A percentile compares a stretch with the other conserved stretches of the same genome.
Evolutionary conservation across 2,113 vertebrate species (phyloP).

Genomic region (Salvelinus alpinus): DNA sequence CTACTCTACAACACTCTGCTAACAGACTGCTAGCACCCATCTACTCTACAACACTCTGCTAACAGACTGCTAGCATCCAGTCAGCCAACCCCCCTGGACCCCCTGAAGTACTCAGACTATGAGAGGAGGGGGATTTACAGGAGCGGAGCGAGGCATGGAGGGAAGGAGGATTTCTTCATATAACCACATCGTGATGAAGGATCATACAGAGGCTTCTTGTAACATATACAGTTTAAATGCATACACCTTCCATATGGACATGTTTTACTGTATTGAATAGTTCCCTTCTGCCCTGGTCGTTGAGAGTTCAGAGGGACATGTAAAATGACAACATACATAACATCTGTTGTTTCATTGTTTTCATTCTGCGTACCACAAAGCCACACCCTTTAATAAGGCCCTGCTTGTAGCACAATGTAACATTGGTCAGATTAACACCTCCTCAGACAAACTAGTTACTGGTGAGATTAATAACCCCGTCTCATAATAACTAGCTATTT

Average conservation of each 20-base stretch:
- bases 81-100: too few species aligned
- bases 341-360: slow-evolving; percentile 37
- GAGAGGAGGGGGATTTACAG: not conserved
- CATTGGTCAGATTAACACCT: not conserved
- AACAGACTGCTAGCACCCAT: too few species aligned
- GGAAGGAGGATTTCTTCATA: slow-evolving; percentile 15
- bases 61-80: too few species aligned
- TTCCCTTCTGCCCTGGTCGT: slow-evolving; percentile 46
- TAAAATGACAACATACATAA: slow-evolving; percentile 15
- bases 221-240: slow-evolving; percentile 23
- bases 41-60: too few species aligned
- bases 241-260: slow-evolving; percentile 42
- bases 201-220: slow-evolving; percentile 41
- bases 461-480: too few species aligned
- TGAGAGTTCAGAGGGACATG: slow-evolving; percentile 47
- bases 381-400: not conserved
- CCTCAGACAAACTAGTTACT: not conserved
- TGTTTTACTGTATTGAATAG: slow-evolving; percentile 66
- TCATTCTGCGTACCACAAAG: slow-evolving; percentile 26
- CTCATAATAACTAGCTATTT: not conserved
- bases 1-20: too few species aligned
- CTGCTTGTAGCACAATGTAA: not conserved
- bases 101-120: not conserved
- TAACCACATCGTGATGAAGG: slow-evolving; percentile 11
- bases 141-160: not conserved